Percentiles rank a stretch among this genome's conserved stretches.
Conservation (phyloP, 1,140 invertebrate species). For the Frieseomelitta varia region DNA sequence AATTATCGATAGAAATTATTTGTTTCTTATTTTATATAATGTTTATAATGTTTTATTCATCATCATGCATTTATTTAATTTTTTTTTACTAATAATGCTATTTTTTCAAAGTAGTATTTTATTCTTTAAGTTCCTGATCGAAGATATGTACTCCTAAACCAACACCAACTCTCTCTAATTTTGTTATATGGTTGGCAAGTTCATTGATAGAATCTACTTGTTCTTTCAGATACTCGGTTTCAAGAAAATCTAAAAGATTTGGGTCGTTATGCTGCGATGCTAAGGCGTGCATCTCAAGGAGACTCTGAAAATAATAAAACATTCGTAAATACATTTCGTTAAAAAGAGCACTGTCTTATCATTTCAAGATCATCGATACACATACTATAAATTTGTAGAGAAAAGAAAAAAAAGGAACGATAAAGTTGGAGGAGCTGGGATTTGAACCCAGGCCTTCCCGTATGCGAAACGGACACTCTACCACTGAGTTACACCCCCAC, state of each 20-base stretch:
- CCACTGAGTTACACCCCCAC: slow-evolving; percentile 79
- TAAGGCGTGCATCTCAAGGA: slow-evolving; percentile 87
- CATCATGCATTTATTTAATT: not conserved
- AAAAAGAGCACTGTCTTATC: not conserved
- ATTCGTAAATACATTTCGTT: not conserved
- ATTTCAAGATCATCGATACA: not conserved
- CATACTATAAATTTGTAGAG: not conserved
- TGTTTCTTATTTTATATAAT: not conserved
- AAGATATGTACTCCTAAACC: slow-evolving; percentile 89
- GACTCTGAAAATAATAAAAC: slow-evolving; percentile 78
- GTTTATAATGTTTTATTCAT: not conserved
- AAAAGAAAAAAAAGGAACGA: slow-evolving; percentile 44
- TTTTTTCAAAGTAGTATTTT: not conserved
- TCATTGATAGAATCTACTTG: slow-evolving; percentile 91
- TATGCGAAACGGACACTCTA: slow-evolving; percentile 81
- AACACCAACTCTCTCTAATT: slow-evolving; percentile 87
- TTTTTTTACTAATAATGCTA: not conserved
- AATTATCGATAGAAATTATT: not conserved
- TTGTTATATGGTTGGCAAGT: slow-evolving; percentile 87
- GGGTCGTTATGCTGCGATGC: slow-evolving; percentile 87
- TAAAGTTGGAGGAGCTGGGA: slow-evolving; percentile 77
- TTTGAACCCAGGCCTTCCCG: slow-evolving; percentile 80
- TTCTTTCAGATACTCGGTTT: slow-evolving; percentile 87
- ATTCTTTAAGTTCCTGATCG: slow-evolving; percentile 84
- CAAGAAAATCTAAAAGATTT: slow-evolving; percentile 88